Evolutionary conservation across 2,113 vertebrate genomes (phyloP), one percentile per base, ranked within the genome.

Genomic region (Gallinago jamesoni): DNA sequence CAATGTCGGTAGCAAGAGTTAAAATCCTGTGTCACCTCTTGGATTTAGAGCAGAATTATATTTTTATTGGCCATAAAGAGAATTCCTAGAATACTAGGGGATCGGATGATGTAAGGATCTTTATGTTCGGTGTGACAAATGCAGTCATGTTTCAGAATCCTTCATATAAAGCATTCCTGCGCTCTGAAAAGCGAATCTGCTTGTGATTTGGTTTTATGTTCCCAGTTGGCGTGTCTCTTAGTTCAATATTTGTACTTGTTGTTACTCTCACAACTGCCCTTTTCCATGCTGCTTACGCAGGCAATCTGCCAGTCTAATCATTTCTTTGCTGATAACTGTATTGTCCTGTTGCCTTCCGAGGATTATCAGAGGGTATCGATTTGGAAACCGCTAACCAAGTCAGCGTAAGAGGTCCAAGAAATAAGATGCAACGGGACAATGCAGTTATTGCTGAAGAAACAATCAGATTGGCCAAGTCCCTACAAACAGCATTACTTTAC

Each of bases 401-500:
- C 55, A 77, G 24, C 13, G 76, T 74, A 78, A 90, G 57, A 73
- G 48, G 30, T 85, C 39, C 48, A 93, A 90, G 70, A 85, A 75
- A 10, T 84, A 70, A 70, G 39, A 92, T 57, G 50, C 63, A 88
- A 69, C 18, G 73, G 63, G 53, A 57, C 75, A 80, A 59, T 50
- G 37, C 24, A 76, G 45, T 92, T 90, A 45, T 20, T 87, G 21
- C 84, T 86, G 47, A 87, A 90, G 56, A 87, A 90, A 81, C 23
- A 78, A 53, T 76, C 59, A 48, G 52, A 87, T 82, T 92, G 73
- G 64, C 77, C 33, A 66, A 92, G 83, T 68, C 66, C 33, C 39
- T 87, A 35, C 57, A 41, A 89, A 76, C 33, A 94, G 43, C 52
- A 89, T 92, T 84, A 43, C 82, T 95, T 87, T 85, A 66, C 83